Evolutionary conservation across 2,113 vertebrate genomes (phyloP).

Genomic region (Orcinus orca): DNA sequence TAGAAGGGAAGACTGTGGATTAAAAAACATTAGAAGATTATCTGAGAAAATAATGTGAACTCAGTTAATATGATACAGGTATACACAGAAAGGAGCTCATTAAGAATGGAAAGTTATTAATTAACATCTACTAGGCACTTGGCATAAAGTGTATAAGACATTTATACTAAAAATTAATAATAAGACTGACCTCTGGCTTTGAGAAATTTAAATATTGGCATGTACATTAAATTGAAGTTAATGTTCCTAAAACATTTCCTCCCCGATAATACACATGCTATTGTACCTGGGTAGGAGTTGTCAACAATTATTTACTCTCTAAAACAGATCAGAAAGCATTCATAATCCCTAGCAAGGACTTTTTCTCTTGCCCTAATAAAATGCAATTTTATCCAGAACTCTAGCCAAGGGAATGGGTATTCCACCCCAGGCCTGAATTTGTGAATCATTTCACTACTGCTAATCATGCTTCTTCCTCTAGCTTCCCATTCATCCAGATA

Average conservation of each 20-base stretch:
- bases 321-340: neutral
- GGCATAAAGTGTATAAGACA: neutral
- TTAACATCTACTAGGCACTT: neutral
- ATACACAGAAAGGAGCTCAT: neutral
- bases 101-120: neutral
- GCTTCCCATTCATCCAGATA: neutral
- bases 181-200: neutral
- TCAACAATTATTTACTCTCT: neutral
- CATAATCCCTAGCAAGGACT: neutral
- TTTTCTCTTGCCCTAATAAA: neutral
- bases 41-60: neutral
- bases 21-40: neutral
- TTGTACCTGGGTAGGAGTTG: neutral
- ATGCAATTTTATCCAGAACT: neutral
- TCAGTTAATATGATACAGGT: neutral
- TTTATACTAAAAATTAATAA: neutral
- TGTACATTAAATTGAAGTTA: neutral
- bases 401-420: neutral
- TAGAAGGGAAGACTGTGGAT: neutral
- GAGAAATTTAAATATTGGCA: neutral
- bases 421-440: neutral
- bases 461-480: neutral
- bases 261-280: neutral
- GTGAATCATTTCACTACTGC: neutral
- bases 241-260: neutral